Evolutionary conservation across 2,797 vertebrate genomes (phyloP), one percentile per base, ranked within the genome.

Genomic region (Sciaenops ocellatus): DNA sequence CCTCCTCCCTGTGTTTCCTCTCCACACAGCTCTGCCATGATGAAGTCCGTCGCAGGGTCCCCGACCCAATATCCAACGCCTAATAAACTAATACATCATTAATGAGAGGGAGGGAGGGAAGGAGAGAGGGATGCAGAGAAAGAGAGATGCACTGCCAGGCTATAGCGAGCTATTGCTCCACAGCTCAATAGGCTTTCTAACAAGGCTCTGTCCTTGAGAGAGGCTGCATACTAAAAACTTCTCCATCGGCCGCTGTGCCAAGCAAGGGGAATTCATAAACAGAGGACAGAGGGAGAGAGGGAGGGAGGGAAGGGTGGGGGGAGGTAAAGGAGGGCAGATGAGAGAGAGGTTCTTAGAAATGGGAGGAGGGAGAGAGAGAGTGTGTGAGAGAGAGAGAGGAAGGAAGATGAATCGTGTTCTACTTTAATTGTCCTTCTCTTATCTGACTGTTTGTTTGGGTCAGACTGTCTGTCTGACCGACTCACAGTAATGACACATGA

Each of bases 141-240:
- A 87, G 86, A 80, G 83, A 82, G 88, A 86, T 70, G 82, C 87
- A 86, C 86, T 81, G 85, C 72, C 71, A 66, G 79, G 86, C 87
- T 82, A 65, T 17, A 84, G 87, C 81, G 2, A 78, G 92, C 91
- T 80, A 86, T 85, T 80, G 92, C 92, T 87, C 87, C 90, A 91
- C 92, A 93, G 93, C 93, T 94, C 93, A 91, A 94, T 94, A 92
- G 92, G 88, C 91, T 94, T 94, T 94, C 94, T 90, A 94, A 92
- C 71, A 76, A 93, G 90, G 89, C 92, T 92, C 85, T 56, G 94
- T 96, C 96, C 96, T 97, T 97, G 95, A 96, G 92, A 90, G 89
- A 95, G 89, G 94, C 90, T 92, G 95, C 94, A 96, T 95, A 93
- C 95, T 96, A 94, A 95, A 95, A 94, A 95, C 93, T 94, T 95